Conservation (phyloP, 2,797 vertebrate genomes). For the Rousettus madagascariensis region DNA sequence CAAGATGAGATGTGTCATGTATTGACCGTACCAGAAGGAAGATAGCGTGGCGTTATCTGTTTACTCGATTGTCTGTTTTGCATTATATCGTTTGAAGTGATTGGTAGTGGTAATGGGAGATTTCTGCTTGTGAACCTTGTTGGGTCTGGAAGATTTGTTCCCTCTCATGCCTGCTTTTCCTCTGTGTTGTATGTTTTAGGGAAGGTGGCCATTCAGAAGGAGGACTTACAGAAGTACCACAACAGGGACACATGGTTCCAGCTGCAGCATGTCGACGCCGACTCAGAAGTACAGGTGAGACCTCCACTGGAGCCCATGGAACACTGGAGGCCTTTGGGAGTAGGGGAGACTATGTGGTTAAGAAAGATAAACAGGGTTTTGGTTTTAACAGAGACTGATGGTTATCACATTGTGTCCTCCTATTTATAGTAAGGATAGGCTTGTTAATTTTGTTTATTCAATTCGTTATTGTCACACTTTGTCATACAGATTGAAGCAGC, state of each 20-base stretch:
- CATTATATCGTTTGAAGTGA: fast-evolving
- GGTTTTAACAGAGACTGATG: neutral
- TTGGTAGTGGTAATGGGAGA: fast-evolving
- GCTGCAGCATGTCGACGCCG: conserved; percentile 96
- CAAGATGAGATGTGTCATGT: fast-evolving
- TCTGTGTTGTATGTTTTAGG: conserved; percentile 83
- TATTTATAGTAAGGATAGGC: neutral
- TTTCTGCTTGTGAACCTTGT: fast-evolving
- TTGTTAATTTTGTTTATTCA: neutral
- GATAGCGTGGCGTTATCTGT: fast-evolving
- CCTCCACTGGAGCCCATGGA: neutral
- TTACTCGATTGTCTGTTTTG: neutral
- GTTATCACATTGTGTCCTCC: neutral
- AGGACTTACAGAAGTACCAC: conserved; percentile 97
- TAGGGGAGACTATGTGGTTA: neutral
- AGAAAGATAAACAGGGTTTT: too few relatives aligned
- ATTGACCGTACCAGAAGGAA: neutral
- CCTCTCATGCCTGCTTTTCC: neutral
- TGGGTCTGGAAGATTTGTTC: neutral
- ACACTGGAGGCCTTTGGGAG: neutral
- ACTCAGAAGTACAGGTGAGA: conserved; percentile 99
- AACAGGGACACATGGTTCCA: conserved; percentile 99
- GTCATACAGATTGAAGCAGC: neutral
- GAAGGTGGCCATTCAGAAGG: conserved; percentile 98
- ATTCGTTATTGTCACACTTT: neutral